Evolutionary conservation across 2,888 invertebrate species (phyloP), one percentile per base, ranked within the genome.

Genomic region (Diloba caeruleocephala): DNA sequence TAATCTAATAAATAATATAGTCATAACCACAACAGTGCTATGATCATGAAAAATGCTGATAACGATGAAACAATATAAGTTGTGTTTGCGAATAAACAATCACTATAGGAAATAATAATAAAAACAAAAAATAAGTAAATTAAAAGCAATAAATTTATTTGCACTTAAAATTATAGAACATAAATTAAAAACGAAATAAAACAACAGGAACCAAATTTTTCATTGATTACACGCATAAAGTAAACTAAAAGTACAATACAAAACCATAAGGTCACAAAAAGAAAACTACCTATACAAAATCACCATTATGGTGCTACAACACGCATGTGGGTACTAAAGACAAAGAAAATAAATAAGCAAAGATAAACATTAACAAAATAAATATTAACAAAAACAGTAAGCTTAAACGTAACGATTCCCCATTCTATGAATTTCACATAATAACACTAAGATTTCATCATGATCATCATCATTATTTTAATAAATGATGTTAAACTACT

Each of bases 331-430:
- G n/a, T n/a, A n/a, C n/a, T n/a, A 81, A 79, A 78, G 74, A 82
- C 71, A 84, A 80, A 69, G 53, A 45, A 57, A 82, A 69, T 76
- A 79, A 52, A 82, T 78, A 82, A 88, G 83, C 78, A 81, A 80
- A 83, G 86, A 74, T 87, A 79, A 89, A 85, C 81, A 75, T 80
- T 85, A 91, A 91, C 90, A 90, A 89, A 89, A 89, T 88, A 87
- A 89, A 88, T 87, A 87, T 84, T 84, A 92, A 91, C 88, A 89
- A 84, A 87, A 88, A 90, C 84, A 85, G 76, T 78, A 81, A 84
- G 87, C 90, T 88, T 93, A 93, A 93, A 93, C 93, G 93, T 93
- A 93, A 92, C 92, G 87, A 89, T 93, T 92, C 92, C 93, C 93
- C 93, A 75, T 85, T 85, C 63, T 74, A 75, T 84, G 63, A 76